Evolutionary conservation across 2,113 vertebrate species (phyloP).

Genomic region (Chloroceryle aenea): DNA sequence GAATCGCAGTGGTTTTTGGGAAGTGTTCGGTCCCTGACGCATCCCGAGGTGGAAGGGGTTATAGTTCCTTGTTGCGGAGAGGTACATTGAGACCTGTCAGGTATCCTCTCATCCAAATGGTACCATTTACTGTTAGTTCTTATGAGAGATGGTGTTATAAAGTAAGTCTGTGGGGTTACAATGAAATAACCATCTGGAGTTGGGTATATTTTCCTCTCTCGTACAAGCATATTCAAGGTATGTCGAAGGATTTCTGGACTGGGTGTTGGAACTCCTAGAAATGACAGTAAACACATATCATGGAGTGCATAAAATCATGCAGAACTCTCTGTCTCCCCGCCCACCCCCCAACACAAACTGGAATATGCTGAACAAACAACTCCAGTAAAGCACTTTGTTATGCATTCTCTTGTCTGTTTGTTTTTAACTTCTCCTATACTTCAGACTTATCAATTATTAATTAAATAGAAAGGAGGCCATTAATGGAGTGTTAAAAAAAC

Average conservation of each 20-base stretch:
- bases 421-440: slow-evolving; percentile 14
- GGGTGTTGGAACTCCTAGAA: slow-evolving; percentile 93
- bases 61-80: slow-evolving; percentile 93
- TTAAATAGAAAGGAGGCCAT: slow-evolving; percentile 6
- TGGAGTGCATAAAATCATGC: not conserved
- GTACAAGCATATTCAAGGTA: slow-evolving; percentile 94
- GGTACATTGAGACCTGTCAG: slow-evolving; percentile 92
- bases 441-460: slow-evolving; percentile 36
- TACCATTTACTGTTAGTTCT: slow-evolving; percentile 99
- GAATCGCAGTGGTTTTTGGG: slow-evolving; percentile 93
- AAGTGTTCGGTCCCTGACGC: slow-evolving; percentile 88
- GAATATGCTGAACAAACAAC: slow-evolving; percentile 29
- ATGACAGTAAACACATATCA: slow-evolving; percentile 40
- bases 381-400: not conserved
- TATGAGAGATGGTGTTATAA: slow-evolving; percentile 97
- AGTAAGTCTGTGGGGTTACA: slow-evolving; percentile 97
- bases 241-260: slow-evolving; percentile 95
- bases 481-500: not conserved
- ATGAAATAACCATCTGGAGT: slow-evolving; percentile 97
- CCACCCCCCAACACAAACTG: not conserved
- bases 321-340: not conserved
- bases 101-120: slow-evolving; percentile 94
- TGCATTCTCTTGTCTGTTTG: not conserved
- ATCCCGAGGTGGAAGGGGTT: slow-evolving; percentile 91
- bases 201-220: slow-evolving; percentile 97